phyloP scores from a whole-genome alignment of 2,113 vertebrate genomes.

The Psammodynastes pulverulentus region DNA sequence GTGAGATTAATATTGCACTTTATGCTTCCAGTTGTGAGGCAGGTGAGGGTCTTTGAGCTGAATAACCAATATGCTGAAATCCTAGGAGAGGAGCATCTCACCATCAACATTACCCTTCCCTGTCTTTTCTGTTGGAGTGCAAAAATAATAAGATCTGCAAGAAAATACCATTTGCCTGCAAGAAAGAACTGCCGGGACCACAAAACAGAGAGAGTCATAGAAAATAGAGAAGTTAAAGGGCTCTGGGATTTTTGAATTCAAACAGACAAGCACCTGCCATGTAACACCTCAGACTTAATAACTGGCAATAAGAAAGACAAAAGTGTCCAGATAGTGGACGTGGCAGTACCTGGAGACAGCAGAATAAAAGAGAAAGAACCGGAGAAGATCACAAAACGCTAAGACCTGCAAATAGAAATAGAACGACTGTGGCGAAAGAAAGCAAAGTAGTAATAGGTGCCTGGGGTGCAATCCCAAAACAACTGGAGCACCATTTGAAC shows the following conservation, averaged over 20 bases:
- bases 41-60: not conserved
- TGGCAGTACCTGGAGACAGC: not conserved
- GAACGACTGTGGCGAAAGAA: not conserved
- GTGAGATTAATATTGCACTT: not conserved
- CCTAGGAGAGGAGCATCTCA: not conserved
- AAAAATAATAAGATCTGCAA: not conserved
- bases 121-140: not conserved
- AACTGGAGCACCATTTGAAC: not conserved
- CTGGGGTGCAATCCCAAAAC: not conserved
- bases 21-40: not conserved
- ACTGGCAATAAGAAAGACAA: not conserved
- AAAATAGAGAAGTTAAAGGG: not conserved
- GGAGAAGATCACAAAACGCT: not conserved
- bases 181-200: not conserved
- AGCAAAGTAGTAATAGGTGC: not conserved
- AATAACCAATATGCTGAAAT: not conserved
- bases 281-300: not conserved
- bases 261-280: not conserved
- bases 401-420: not conserved
- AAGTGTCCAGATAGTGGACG: not conserved
- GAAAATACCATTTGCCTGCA: not conserved
- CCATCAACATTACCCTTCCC: not conserved
- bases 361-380: not conserved
- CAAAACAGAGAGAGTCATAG: not conserved
- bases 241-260: not conserved